Percentiles rank a stretch among this genome's conserved stretches.
These are phyloP conservation scores for Anoura caudifer DNA, from an alignment of 2,113 vertebrate species.

Conservation along the genomic window DNA sequence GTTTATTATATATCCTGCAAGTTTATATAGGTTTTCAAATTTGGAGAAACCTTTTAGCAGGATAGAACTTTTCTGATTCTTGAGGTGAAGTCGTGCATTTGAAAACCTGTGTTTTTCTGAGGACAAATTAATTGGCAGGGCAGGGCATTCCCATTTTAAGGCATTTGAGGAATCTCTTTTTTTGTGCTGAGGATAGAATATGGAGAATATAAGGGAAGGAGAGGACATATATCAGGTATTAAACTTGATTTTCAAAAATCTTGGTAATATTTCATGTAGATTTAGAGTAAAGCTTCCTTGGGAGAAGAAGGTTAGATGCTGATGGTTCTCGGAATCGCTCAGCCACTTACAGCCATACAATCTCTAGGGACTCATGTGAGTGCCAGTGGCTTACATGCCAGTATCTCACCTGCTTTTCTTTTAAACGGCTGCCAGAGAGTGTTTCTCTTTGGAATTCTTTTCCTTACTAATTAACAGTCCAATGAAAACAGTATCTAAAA, in stretches of 20 bases:
- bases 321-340: not conserved
- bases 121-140: not conserved
- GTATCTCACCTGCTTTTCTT: not conserved
- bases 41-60: not conserved
- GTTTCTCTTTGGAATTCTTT: not conserved
- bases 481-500: not conserved
- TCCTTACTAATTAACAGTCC: not conserved
- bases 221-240: not conserved
- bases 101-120: not conserved
- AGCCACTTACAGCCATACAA: not conserved
- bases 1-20: not conserved
- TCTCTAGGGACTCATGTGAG: not conserved
- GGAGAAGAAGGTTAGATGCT: not conserved
- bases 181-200: not conserved
- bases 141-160: not conserved
- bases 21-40: not conserved
- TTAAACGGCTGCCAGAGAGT: not conserved
- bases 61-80: not conserved
- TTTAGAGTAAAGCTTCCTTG: not conserved
- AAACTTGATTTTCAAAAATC: conserved; percentile 2
- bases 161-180: not conserved
- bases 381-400: not conserved
- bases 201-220: not conserved
- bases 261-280: not conserved
- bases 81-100: not conserved